Conservation (phyloP, 2,888 invertebrate genomes). For the Lasioglossum malachurum region DNA sequence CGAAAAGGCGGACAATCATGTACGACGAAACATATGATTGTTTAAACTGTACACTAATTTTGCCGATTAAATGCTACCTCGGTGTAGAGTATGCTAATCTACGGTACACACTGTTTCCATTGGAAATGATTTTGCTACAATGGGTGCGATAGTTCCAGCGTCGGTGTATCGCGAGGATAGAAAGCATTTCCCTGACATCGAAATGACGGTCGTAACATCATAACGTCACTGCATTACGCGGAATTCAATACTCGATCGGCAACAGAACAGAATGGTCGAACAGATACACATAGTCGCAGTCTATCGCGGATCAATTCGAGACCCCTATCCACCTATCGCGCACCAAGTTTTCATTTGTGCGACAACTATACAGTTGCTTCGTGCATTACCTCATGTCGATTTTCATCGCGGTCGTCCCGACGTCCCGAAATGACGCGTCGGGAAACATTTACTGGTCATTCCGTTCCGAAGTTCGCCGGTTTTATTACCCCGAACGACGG, state of each 20-base stretch:
- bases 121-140: slow-evolving; percentile 1
- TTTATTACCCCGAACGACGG: slow-evolving; percentile 18
- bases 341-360: slow-evolving; percentile 20
- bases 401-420: neutral
- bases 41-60: too few relatives aligned
- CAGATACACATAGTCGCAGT: slow-evolving; percentile 21
- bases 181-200: slow-evolving; percentile 11
- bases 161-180: neutral
- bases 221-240: slow-evolving; percentile 38
- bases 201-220: slow-evolving; percentile 35
- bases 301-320: slow-evolving; percentile 34
- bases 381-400: slow-evolving; percentile 7
- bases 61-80: neutral
- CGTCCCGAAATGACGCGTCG: neutral
- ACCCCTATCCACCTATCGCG: slow-evolving; percentile 24
- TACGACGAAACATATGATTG: too few relatives aligned
- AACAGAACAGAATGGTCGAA: slow-evolving; percentile 23
- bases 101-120: neutral
- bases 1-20: too few relatives aligned
- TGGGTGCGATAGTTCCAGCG: neutral
- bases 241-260: slow-evolving; percentile 31
- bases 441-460: slow-evolving; percentile 24
- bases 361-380: neutral
- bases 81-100: neutral
- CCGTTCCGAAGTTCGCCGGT: slow-evolving; percentile 7